These are phyloP conservation scores for Drosophila athabasca DNA, from an alignment of 1,140 invertebrate species.

Conservation along the genomic window DNA sequence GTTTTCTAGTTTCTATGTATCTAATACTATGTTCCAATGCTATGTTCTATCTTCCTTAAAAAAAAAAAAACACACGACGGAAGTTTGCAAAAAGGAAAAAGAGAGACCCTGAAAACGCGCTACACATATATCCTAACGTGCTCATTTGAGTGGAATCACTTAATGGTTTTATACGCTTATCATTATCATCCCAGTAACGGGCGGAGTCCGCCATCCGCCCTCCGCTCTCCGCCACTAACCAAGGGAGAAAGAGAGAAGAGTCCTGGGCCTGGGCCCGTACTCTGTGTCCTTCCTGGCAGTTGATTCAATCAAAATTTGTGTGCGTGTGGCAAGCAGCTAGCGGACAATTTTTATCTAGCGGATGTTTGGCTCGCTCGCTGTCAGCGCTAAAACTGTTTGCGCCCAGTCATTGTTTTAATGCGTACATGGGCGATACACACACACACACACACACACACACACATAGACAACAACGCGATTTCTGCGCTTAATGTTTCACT, in stretches of 20 bases:
- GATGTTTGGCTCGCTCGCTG: conserved; percentile 79
- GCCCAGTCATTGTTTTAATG: conserved; percentile 77
- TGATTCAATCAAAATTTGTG: conserved; percentile 72
- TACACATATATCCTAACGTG: conserved; percentile 68
- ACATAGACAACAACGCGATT: conserved; percentile 26
- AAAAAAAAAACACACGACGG: too few relatives aligned
- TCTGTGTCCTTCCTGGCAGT: conserved; percentile 16
- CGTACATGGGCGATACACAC: conserved; percentile 47
- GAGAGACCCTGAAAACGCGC: conserved; percentile 5
- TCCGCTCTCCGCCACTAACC: not conserved
- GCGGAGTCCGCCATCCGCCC: conserved; percentile 10
- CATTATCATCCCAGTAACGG: conserved; percentile 67
- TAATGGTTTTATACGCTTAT: conserved; percentile 81
- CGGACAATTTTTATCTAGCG: conserved; percentile 71
- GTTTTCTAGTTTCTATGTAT: too few relatives aligned
- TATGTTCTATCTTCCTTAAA: too few relatives aligned
- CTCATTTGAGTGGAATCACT: conserved; percentile 80
- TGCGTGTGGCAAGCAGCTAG: conserved; percentile 25
- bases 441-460: conserved; percentile 21
- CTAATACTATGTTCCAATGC: too few relatives aligned
- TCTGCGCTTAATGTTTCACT: conserved; percentile 64
- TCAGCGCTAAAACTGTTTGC: conserved; percentile 67
- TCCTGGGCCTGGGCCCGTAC: not conserved
- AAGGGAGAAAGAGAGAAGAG: conserved; percentile 1
- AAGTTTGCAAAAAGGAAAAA: not conserved